Base-by-base conservation (phyloP, 2,797 vertebrate genomes). In the Tragopan temminckii region DNA sequence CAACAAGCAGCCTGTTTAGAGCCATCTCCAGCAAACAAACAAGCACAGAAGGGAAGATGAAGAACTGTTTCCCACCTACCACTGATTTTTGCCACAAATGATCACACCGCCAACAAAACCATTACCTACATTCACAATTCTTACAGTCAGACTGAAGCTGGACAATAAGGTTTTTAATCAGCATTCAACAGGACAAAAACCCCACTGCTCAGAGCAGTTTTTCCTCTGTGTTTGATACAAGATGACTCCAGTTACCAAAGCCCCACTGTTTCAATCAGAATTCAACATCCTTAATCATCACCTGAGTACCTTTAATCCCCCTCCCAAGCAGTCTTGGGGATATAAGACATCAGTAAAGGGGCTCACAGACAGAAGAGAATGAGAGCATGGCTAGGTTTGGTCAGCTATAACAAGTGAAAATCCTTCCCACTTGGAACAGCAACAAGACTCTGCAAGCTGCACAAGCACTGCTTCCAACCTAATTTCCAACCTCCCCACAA, bases 41-140 rank as follows among this genome's bases (percentile, higher is more conserved):
- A 7, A 53, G 38, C 46, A 67, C 5, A n/a, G 55, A 40, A 62
- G 29, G 63, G 50, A 90, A 64, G 62, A 75, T 3, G n/a, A 20
- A 64, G 64, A 79, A 62, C 59, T 27, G 6, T 1, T 24, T 55
- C 69, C 35, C 35, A 35, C 11, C 35, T 4, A 15, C 64, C 7
- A 5, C 52, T 67, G 69, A 2, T 11, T 18, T 31, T 29, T 86
- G 23, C 55, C 82, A 66, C 74, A 36, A 52, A 42, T 50, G 40
- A 70, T 42, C 57, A 17, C 16, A 17, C 16, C 42, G 11, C 16
- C 42, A 35, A 9, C 52, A 46, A 43, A 75, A 63, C 21, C 82
- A 7, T 3, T 3, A 21, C 59, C 59, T 17, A 7, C 64, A 4
- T 2, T 61, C 85, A 19, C 23, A 31, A 29, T 2, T 0, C 1